These are phyloP conservation scores for Notechis scutatus DNA, from an alignment of 2,113 vertebrate genomes.

Conservation along the genomic window DNA sequence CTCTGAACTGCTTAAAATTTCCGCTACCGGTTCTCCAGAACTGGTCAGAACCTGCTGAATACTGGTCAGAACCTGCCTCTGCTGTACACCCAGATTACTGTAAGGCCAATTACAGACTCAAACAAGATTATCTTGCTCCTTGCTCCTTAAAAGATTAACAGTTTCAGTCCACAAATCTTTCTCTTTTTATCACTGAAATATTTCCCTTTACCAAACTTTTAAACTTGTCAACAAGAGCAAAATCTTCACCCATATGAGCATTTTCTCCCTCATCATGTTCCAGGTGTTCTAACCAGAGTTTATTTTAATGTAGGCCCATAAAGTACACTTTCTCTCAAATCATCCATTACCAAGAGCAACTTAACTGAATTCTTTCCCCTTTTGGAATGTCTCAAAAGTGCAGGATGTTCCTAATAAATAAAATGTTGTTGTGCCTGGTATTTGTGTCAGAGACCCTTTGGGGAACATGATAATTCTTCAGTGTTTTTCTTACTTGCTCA, in stretches of 20 bases:
- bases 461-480: constrained; percentile 36
- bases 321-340: constrained; percentile 41
- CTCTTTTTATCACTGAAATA: background rate
- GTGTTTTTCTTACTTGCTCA: constrained; percentile 43
- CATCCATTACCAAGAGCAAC: constrained; percentile 45
- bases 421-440: constrained; percentile 52
- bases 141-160: background rate
- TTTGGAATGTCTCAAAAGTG: constrained; percentile 48
- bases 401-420: constrained; percentile 51
- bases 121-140: background rate
- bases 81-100: background rate
- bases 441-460: constrained; percentile 49
- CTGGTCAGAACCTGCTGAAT: too few relatives aligned
- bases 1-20: too few relatives aligned
- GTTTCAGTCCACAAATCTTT: background rate
- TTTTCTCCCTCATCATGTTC: background rate
- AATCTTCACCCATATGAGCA: background rate
- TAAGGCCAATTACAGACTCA: background rate
- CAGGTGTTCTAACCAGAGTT: constrained; percentile 40
- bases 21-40: too few relatives aligned
- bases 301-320: constrained; percentile 44
- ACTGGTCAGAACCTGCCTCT: too few relatives aligned
- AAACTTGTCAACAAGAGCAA: background rate
- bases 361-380: constrained; percentile 31
- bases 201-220: constrained; percentile 21